Evolutionary conservation across 2,113 vertebrate species (phyloP).

Genomic region (Fulmarus glacialis): DNA sequence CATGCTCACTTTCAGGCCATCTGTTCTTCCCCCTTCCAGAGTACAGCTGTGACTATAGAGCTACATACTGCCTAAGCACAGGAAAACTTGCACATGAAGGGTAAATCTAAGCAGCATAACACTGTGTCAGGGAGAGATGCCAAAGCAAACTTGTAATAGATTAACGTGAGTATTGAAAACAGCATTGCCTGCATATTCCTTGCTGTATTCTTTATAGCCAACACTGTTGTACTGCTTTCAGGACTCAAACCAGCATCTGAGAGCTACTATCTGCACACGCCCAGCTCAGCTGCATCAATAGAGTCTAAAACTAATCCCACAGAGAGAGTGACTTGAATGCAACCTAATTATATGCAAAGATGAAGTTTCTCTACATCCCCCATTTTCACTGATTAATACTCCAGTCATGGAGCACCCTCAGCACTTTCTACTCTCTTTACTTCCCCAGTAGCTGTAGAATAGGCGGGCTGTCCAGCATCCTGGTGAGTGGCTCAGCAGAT

Average conservation of each 20-base stretch:
- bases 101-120: background rate
- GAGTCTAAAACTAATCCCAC: background rate
- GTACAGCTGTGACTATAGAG: background rate
- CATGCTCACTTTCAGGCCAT: background rate
- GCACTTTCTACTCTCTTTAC: background rate
- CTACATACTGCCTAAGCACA: background rate
- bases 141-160: conserved; percentile 25
- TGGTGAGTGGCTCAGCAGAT: background rate
- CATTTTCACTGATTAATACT: background rate
- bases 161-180: background rate
- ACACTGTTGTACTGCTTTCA: background rate
- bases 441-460: background rate
- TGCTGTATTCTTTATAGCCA: background rate
- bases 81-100: background rate
- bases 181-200: background rate
- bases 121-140: background rate
- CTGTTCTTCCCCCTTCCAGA: background rate
- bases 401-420: background rate
- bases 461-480: background rate
- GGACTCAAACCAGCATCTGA: background rate
- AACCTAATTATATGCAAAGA: background rate
- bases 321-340: background rate
- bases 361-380: background rate
- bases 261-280: background rate
- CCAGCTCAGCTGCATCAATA: background rate